These are phyloP conservation scores for Ctena decussata DNA, from an alignment of 2,888 invertebrate species.

Conservation along the genomic window DNA sequence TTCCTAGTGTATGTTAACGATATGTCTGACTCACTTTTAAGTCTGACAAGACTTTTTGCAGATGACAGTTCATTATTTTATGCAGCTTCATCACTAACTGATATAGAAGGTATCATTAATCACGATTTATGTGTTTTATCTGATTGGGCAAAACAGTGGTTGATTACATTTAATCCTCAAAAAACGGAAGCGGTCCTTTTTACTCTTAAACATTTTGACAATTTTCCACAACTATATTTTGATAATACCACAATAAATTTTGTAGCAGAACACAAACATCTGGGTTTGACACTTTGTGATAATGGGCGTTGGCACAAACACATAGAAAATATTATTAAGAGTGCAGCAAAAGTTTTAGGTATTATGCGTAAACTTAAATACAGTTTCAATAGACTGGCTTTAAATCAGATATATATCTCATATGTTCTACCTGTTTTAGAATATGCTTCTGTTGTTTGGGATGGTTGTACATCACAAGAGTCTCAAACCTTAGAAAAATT, in stretches of 20 bases:
- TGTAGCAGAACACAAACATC: neutral
- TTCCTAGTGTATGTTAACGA: neutral
- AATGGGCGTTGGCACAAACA: neutral
- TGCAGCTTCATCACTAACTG: neutral
- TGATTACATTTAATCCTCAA: neutral
- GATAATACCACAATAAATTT: neutral
- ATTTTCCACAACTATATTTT: neutral
- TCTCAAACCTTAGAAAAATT: too few relatives aligned
- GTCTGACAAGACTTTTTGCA: neutral
- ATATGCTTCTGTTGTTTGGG: too few relatives aligned
- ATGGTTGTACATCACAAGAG: too few relatives aligned
- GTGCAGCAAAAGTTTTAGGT: slow-evolving; percentile 7
- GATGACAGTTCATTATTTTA: neutral
- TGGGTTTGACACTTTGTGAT: neutral
- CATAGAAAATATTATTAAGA: neutral
- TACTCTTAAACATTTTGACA: neutral
- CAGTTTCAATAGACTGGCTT: neutral
- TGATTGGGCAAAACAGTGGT: neutral
- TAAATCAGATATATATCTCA: too few relatives aligned
- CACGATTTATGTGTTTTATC: neutral
- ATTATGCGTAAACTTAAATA: neutral
- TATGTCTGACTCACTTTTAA: neutral
- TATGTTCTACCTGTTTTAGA: too few relatives aligned
- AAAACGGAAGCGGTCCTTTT: neutral
- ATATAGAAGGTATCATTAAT: neutral